Evolutionary conservation across 2,888 invertebrate species (phyloP), one percentile per base, ranked within the genome.

Genomic region (Campopleginae sp.): DNA sequence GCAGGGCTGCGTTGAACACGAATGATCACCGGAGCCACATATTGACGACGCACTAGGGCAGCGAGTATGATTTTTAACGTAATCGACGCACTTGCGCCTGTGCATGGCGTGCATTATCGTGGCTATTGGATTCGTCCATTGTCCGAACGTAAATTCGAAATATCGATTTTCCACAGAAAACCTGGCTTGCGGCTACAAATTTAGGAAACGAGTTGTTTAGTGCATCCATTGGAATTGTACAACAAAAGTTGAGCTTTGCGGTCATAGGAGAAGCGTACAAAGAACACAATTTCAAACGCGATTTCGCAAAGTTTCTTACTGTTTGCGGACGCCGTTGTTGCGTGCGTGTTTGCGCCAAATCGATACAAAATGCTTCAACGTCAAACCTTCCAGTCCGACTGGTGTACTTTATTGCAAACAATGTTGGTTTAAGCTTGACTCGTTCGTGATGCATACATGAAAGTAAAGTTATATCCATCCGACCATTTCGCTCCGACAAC

Each of bases 261-360:
- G 48, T 42, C 27, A 48, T 23, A 44, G 6, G 6, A 77, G 65
- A 10, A 68, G 42, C 51, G 14, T 63, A 31, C 44, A 44, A 23
- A 68, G 42, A 48, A 12, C 42, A 54, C 65, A 44, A 74, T 74
- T 42, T 27, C 51, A 54, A 72, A 74, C 66, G 74, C 42, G 66
- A 74, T 80, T 66, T 80, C 54, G 31, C 19, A 58, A 80, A 80
- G 80, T 80, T 80, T 74, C 80, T 74, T 54, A 66, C 42, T 65
- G 65, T 46, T 78, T 70, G 71, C 33, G 71, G 38, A 48, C 72
- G 17, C 48, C 38, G 48, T 14, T 38, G 51, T 23, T 66, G 33
- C 65, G 51, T 66, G 63, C 72, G 44, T 65, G 63, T 65, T 71
- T 54, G n/a, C 31, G 51, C 31, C 12, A 27, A 66, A 66, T 80